Conservation (phyloP, 2,113 vertebrate genomes). For the Campylomormyrus tamandua region DNA sequence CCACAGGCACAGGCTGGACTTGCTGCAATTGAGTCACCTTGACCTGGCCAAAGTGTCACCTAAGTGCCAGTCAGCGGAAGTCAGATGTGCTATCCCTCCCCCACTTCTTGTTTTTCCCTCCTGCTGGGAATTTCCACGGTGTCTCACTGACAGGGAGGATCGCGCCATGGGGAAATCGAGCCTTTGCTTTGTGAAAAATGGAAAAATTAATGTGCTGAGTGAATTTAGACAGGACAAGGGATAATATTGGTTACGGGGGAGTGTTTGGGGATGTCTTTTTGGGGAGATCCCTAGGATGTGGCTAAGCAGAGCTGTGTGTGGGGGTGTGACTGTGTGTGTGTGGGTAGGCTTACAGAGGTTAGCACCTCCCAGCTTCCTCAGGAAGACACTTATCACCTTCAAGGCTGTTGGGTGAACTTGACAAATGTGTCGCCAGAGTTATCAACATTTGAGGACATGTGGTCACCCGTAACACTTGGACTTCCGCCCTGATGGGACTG, state of each 20-base stretch:
- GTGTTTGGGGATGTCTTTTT: neutral
- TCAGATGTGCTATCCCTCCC: neutral
- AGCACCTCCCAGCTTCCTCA: neutral
- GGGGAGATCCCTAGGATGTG: neutral
- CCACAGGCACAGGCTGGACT: neutral
- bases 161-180: neutral
- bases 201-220: neutral
- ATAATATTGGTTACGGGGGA: neutral
- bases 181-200: neutral
- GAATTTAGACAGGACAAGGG: neutral
- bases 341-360: neutral
- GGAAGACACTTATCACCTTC: conserved; percentile 18
- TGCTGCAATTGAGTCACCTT: neutral
- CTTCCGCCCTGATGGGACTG: neutral
- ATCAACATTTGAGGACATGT: neutral
- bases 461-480: neutral
- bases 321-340: neutral
- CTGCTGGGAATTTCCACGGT: neutral
- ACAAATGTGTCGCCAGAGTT: neutral
- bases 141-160: neutral
- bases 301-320: neutral
- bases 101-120: neutral
- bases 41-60: neutral
- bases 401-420: conserved; percentile 12
- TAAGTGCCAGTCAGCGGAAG: neutral